Evolutionary conservation across 2,797 vertebrate genomes (phyloP).

Genomic region (Microctenopoma lineatum): DNA sequence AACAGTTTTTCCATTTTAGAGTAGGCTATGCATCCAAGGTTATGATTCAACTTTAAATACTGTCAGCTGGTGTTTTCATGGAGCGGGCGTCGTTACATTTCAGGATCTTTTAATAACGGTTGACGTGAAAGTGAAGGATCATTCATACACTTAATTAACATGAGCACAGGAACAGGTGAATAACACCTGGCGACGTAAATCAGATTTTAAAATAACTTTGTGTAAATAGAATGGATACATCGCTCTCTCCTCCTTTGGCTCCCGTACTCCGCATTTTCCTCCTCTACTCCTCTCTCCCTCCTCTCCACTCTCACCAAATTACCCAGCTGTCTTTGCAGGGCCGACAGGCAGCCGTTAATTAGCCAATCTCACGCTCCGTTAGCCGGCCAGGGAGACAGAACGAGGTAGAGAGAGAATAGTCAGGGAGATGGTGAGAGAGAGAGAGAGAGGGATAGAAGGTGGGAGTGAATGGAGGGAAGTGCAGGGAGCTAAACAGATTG

Average conservation of each 20-base stretch:
- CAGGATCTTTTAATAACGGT: background rate
- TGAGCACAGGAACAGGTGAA: background rate
- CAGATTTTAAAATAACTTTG: conserved; percentile 26
- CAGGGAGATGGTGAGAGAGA: conserved; percentile 41
- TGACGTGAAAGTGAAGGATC: background rate
- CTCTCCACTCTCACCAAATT: conserved; percentile 70
- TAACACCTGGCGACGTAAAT: conserved; percentile 17
- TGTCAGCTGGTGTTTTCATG: too few relatives aligned
- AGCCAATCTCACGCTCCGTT: conserved; percentile 83
- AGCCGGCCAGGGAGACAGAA: conserved; percentile 69
- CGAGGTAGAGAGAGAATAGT: conserved; percentile 68
- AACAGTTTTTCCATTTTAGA: too few relatives aligned
- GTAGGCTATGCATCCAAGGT: too few relatives aligned
- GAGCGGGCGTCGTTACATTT: background rate
- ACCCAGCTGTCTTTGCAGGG: conserved; percentile 81
- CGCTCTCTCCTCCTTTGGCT: conserved; percentile 41
- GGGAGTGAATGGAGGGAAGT: conserved; percentile 52
- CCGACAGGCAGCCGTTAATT: conserved; percentile 82
- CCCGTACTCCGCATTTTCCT: conserved; percentile 11
- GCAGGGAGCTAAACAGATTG: conserved; percentile 61
- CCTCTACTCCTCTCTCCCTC: conserved; percentile 21
- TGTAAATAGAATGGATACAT: conserved; percentile 25
- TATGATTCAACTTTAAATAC: too few relatives aligned
- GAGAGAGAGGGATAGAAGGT: conserved; percentile 23
- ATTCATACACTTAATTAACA: background rate